Conservation (phyloP, 1,140 invertebrate genomes). For the Pollicipes pollicipes region DNA sequence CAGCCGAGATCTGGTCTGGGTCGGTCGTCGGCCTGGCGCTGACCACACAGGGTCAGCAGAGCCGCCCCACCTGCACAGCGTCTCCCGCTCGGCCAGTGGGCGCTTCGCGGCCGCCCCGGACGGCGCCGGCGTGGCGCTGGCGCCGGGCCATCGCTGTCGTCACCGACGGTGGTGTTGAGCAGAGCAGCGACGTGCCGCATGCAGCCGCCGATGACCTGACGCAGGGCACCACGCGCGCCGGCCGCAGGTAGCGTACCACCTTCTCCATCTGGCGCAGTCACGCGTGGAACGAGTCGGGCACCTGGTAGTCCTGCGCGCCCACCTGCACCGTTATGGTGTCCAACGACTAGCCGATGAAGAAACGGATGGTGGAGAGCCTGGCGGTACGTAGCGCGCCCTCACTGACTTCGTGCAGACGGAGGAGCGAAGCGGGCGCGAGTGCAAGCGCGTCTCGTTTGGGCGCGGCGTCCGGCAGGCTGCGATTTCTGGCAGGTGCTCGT, state of each 20-base stretch:
- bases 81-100: too few species aligned
- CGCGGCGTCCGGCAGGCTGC: constrained; percentile 16
- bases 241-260: constrained; percentile 17
- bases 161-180: not conserved
- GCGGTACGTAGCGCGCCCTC: not conserved
- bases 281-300: constrained; percentile 19
- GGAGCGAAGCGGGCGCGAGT: constrained; percentile 11
- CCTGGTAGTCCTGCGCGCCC: constrained; percentile 11
- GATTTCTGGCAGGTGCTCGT: constrained; percentile 19
- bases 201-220: constrained; percentile 9
- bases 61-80: too few species aligned
- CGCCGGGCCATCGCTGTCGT: too few species aligned
- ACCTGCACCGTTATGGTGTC: not conserved
- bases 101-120: too few species aligned
- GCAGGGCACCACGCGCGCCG: constrained; percentile 19
- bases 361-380: not conserved
- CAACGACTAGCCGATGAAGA: not conserved
- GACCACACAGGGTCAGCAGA: too few species aligned
- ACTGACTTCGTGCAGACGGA: not conserved
- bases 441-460: constrained; percentile 18
- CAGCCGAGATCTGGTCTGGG: too few species aligned
- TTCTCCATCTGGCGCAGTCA: constrained; percentile 17
- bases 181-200: not conserved
- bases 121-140: too few species aligned
- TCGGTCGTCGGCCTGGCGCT: too few species aligned